These are phyloP conservation scores for Balaeniceps rex DNA, from an alignment of 2,113 vertebrate species.

Conservation along the genomic window DNA sequence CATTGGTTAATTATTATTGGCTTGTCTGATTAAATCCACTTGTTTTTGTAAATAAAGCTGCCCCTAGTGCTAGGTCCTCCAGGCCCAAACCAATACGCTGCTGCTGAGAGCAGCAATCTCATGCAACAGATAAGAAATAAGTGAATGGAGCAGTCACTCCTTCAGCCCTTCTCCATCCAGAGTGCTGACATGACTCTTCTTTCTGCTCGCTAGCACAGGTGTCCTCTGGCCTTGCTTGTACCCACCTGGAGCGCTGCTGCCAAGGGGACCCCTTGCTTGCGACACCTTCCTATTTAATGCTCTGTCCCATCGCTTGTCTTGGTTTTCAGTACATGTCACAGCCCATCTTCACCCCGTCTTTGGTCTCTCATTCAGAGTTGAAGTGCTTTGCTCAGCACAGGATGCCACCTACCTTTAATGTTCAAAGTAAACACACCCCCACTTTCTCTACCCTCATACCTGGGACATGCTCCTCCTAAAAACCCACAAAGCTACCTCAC, in stretches of 20 bases:
- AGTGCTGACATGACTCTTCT: not conserved
- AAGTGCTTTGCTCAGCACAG: not conserved
- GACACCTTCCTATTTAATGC: not conserved
- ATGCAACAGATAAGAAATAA: not conserved
- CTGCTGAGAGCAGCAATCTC: not conserved
- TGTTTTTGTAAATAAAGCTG: not conserved
- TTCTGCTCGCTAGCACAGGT: not conserved
- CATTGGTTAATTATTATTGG: slow-evolving; percentile 62
- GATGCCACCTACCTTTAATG: not conserved
- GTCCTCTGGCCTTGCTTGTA: not conserved
- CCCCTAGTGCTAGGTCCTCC: not conserved
- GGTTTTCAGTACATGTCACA: not conserved
- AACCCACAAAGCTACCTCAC: not conserved
- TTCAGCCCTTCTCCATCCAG: not conserved
- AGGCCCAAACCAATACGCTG: not conserved
- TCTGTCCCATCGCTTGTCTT: not conserved
- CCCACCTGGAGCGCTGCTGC: not conserved
- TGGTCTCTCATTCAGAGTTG: not conserved
- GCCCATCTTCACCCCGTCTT: not conserved
- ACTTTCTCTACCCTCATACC: not conserved
- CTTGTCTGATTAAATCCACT: slow-evolving; percentile 3
- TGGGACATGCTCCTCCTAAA: not conserved
- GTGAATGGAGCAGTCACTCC: not conserved
- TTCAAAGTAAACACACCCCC: not conserved
- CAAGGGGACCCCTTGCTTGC: not conserved